A percentile compares a stretch with the other conserved stretches of the same genome.
Evolutionary conservation across 2,797 vertebrate species (phyloP).

Genomic region (Forpus xanthops): DNA sequence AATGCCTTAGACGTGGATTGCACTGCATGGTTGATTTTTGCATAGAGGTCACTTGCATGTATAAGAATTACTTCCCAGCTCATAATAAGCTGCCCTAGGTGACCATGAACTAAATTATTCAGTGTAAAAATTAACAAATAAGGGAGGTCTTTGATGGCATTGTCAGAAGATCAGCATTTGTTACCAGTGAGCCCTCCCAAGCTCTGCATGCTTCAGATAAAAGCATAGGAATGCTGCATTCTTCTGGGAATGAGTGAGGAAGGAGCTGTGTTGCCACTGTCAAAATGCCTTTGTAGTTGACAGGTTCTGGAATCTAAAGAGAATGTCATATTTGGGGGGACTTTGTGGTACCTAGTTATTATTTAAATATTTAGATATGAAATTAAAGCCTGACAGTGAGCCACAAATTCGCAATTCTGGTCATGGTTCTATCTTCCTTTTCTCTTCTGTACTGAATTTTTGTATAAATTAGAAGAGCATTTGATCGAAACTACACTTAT

Average conservation of each 20-base stretch:
- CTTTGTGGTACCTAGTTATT: background rate
- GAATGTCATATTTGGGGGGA: background rate
- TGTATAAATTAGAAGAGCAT: constrained; percentile 1
- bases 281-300: background rate
- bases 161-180: background rate
- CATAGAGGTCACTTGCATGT: background rate
- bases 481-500: background rate
- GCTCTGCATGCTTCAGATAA: background rate
- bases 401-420: background rate
- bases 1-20: background rate
- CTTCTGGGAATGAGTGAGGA: background rate
- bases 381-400: background rate
- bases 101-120: background rate
- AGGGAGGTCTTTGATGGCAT: background rate
- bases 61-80: background rate
- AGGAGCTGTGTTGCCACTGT: background rate
- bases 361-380: background rate
- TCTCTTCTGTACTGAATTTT: background rate
- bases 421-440: background rate
- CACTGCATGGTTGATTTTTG: background rate
- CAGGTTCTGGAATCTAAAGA: background rate
- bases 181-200: background rate
- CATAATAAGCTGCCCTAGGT: background rate
- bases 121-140: background rate
- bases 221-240: background rate